phyloP scores from a whole-genome alignment of 2,888 invertebrate species.

The Drosophila bunnanda region DNA sequence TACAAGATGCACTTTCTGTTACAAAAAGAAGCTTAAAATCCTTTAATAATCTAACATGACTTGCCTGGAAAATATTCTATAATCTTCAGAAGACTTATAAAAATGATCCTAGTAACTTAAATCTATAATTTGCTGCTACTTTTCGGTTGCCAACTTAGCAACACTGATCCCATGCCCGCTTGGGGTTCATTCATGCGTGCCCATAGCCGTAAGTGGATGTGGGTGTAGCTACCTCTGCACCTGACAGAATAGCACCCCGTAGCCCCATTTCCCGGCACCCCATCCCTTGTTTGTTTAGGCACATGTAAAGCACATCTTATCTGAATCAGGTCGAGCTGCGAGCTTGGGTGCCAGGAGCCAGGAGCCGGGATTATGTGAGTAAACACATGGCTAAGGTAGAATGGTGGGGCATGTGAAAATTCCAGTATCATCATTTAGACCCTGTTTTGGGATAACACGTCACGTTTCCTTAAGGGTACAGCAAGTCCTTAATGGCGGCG shows the following conservation, averaged over 20 bases:
- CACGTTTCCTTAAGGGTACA: slow-evolving; percentile 14
- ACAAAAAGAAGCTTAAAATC: neutral
- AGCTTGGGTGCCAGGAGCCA: slow-evolving; percentile 32
- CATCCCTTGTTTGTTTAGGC: slow-evolving; percentile 71
- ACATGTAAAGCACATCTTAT: slow-evolving; percentile 78
- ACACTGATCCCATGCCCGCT: slow-evolving; percentile 41
- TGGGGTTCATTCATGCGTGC: slow-evolving; percentile 75
- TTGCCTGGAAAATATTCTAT: neutral
- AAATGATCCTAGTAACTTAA: neutral
- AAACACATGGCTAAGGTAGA: slow-evolving; percentile 32
- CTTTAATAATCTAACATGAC: neutral
- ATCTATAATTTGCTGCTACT: neutral
- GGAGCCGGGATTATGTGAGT: slow-evolving; percentile 60
- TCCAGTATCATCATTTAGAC: slow-evolving; percentile 29
- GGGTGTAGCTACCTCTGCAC: slow-evolving; percentile 47
- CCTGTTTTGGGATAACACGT: slow-evolving; percentile 39
- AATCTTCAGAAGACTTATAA: too few species aligned
- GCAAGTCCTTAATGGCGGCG: slow-evolving; percentile 20
- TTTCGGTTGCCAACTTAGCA: neutral
- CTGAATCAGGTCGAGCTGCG: slow-evolving; percentile 64
- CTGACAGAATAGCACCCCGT: slow-evolving; percentile 47
- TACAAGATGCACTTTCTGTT: too few species aligned
- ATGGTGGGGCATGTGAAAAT: slow-evolving; percentile 20
- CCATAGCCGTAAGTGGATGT: slow-evolving; percentile 56
- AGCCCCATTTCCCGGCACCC: slow-evolving; percentile 1